Conservation (phyloP, 2,888 invertebrate species). For the Melanostoma scalare region DNA sequence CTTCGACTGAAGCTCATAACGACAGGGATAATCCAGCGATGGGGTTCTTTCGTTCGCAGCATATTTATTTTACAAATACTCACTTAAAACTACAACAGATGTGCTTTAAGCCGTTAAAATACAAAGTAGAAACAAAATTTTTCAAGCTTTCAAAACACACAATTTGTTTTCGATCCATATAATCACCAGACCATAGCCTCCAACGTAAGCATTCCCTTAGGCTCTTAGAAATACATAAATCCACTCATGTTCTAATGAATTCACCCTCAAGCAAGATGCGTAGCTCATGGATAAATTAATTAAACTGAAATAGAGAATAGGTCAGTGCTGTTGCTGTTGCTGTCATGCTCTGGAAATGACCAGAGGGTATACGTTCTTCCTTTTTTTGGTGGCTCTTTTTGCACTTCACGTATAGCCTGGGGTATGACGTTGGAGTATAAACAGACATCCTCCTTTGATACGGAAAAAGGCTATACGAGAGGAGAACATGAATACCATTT, state of each 20-base stretch:
- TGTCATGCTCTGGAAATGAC: constrained; percentile 51
- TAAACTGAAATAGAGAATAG: constrained; percentile 61
- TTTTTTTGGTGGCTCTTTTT: constrained; percentile 16
- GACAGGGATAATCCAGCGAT: no score
- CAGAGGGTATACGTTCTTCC: constrained; percentile 21
- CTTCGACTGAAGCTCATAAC: no score
- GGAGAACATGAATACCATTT: constrained; percentile 34
- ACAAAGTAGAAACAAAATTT: no score
- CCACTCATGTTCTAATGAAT: not conserved
- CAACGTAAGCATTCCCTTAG: constrained; percentile 2
- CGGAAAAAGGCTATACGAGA: constrained; percentile 8
- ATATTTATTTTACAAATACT: no score
- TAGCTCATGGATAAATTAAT: constrained; percentile 67
- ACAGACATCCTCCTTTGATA: constrained; percentile 11
- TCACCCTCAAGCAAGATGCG: constrained; percentile 22
- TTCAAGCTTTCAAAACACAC: no score
- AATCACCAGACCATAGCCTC: not conserved
- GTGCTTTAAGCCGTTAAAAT: no score
- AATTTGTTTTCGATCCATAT: no score
- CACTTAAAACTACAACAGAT: no score
- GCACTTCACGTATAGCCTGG: constrained; percentile 32
- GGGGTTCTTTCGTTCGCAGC: no score
- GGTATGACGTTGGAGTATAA: constrained; percentile 3
- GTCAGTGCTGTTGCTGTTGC: constrained; percentile 62
- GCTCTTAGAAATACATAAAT: not conserved